Base-by-base conservation (phyloP, 2,113 vertebrate genomes). In the Corythoichthys intestinalis region DNA sequence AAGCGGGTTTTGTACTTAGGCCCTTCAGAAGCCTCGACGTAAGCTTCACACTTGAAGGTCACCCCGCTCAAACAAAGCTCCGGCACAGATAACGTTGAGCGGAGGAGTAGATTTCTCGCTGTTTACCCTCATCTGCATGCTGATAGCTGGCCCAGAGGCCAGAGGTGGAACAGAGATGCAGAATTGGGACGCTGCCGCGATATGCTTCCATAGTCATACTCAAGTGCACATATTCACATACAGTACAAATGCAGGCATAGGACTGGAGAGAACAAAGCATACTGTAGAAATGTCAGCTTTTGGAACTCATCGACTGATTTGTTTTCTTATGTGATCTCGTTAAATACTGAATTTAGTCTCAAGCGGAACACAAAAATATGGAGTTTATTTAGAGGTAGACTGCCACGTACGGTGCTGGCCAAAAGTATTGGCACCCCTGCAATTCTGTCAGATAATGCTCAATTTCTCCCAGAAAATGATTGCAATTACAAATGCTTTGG, bases 31-130 rank as follows among this genome's bases (percentile, higher is more conserved):
- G 59, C 53, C 41, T 76, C 71, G 78, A 80, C 71, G 70, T 71
- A 67, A 82, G 78, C 80, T 74, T 71, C 63, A 74, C 52, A 48
- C 73, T 68, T 84, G 76, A 85, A 81, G 81, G 84, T 79, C 61
- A 64, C 66, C 69, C 38, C 64, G 81, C 84, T 79, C 75, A 72
- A 44, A 63, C 64, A 6, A 70, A 63, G 78, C 81, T 81, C 65
- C 71, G 12, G 66, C 58, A 71, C 76, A 67, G 66, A 78, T 77
- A 79, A 74, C 53, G 69, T 70, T 74, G 83, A 64, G 38, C n/a
- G 11, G 39, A 44, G 69, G 70, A 67, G 70, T 63, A 78, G 69
- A 73, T 85, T 85, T 84, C 79, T 81, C 82, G 77, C 77, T 67
- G 59, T 67, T 67, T 77, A 74, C 81, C 79, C 76, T 78, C 17